Base-by-base conservation (phyloP, 2,888 invertebrate species). In the Rhagophthalmus giganteus region DNA sequence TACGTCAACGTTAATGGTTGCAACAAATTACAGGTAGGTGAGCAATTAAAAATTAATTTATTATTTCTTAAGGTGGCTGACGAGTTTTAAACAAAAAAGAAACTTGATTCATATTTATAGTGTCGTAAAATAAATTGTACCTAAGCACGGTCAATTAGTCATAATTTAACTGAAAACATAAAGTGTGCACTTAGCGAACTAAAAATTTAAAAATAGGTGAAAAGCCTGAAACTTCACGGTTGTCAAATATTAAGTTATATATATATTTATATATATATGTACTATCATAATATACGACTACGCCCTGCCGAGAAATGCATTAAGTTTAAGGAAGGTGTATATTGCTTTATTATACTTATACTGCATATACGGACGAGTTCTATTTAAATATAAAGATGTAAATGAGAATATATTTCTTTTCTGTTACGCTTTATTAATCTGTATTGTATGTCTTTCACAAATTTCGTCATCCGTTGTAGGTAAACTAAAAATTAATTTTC, bases 321-420 rank as follows among this genome's bases (percentile, higher is more conserved):
- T 20, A 20, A 20, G 20, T 20, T 20, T 20, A 20, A 20, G 20
- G 7, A 20, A 20, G 7, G 7, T 20, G 20, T 7, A 20, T 20
- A 20, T 20, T 20, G 7, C 4, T 3, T 20, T 3, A 20, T 20
- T 20, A 20, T 20, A n/a, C n/a, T n/a, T 38, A 12, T 26, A 20
- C 30, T 28, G 24, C 28, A 42, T 33, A 45, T n/a, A n/a, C 38
- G 34, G 11, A 51, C 28, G 51, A 44, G 39, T 45, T 39, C 45
- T 44, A 49, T 42, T 42, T 47, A 39, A 47, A 39, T 39, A 32
- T 39, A 39, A 47, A 38, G 31, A 24, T 41, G 35, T 48, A 41
- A 41, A 33, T 44, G 44, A 44, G 25, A 44, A 45, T 28, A 26
- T 39, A 51, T 39, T 12, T 45, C 34, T 31, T 25, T 33, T 38